Conservation (phyloP, 2,797 vertebrate species). For the Pipistrellus pipistrellus region DNA sequence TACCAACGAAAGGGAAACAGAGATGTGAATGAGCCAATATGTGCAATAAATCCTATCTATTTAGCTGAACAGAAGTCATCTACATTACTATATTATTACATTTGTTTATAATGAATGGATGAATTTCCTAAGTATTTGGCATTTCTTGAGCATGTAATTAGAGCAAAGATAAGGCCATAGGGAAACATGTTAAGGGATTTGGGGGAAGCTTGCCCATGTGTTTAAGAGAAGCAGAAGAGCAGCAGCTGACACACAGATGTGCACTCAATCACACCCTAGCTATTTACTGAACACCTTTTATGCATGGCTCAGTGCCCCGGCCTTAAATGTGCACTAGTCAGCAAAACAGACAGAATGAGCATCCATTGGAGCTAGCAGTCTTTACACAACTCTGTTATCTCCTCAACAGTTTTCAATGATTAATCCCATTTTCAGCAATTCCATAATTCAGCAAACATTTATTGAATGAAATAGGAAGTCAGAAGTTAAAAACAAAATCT, state of each 20-base stretch:
- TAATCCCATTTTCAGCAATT: slow-evolving; percentile 18
- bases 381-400: background rate
- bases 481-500: background rate
- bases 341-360: background rate
- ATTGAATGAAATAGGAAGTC: slow-evolving; percentile 32
- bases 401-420: background rate
- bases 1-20: slow-evolving; percentile 4
- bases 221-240: background rate
- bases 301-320: background rate
- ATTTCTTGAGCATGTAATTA: background rate
- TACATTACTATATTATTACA: slow-evolving; percentile 5
- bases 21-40: background rate
- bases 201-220: background rate
- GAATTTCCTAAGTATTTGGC: background rate
- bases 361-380: background rate
- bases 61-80: background rate
- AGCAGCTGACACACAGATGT: background rate
- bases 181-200: background rate
- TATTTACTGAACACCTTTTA: background rate
- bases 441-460: background rate
- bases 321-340: background rate
- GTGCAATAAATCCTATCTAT: background rate
- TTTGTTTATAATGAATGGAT: background rate
- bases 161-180: background rate
- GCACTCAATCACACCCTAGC: background rate